These are phyloP conservation scores for Pandion haliaetus DNA, from an alignment of 2,113 vertebrate genomes.

Conservation along the genomic window DNA sequence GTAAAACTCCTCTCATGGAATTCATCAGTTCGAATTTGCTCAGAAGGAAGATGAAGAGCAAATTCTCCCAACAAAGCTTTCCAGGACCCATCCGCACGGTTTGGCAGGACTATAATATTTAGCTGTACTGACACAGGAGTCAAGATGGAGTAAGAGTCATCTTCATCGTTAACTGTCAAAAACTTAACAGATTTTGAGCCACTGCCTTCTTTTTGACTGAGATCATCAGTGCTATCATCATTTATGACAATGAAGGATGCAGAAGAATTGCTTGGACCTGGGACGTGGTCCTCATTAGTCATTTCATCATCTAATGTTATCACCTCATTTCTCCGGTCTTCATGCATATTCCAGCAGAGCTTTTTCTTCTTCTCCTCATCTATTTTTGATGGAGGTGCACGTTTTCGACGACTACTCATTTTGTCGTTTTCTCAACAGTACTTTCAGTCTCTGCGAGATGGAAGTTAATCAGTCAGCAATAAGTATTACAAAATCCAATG, in stretches of 20 bases:
- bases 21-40: slow-evolving; percentile 51
- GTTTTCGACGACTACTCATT: slow-evolving; percentile 92
- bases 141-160: slow-evolving; percentile 56
- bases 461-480: background rate
- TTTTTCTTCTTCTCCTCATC: slow-evolving; percentile 86
- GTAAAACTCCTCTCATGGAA: slow-evolving; percentile 73
- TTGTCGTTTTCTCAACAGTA: background rate
- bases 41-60: slow-evolving; percentile 66
- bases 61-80: slow-evolving; percentile 87
- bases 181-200: background rate
- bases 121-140: slow-evolving; percentile 67
- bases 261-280: slow-evolving; percentile 60
- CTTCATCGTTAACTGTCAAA: slow-evolving; percentile 32
- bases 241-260: slow-evolving; percentile 6
- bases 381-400: slow-evolving; percentile 83
- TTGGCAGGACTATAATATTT: slow-evolving; percentile 73
- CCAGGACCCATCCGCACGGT: slow-evolving; percentile 73
- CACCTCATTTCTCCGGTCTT: slow-evolving; percentile 79
- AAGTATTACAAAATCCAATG: background rate
- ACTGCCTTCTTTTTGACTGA: background rate
- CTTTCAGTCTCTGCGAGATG: background rate
- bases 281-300: slow-evolving; percentile 20
- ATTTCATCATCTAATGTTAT: slow-evolving; percentile 54
- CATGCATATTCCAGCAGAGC: slow-evolving; percentile 92
- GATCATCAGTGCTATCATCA: slow-evolving; percentile 46